Evolutionary conservation across 1,140 invertebrate species (phyloP), one percentile per base, ranked within the genome.

Genomic region (Halesus radiatus): DNA sequence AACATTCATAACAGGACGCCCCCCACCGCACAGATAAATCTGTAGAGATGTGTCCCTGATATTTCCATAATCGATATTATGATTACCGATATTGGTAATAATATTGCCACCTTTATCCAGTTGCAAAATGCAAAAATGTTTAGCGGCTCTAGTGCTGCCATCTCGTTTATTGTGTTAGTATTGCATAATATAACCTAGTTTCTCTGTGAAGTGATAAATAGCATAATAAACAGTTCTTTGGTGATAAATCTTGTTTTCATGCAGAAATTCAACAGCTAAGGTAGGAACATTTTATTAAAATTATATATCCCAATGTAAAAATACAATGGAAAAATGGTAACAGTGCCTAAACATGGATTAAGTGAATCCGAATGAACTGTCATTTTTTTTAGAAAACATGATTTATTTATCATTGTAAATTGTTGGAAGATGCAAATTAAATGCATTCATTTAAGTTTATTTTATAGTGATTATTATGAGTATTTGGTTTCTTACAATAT

Each of bases 161-260:
- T 77, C 76, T 77, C 76, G 76, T 77, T 77, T 77, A 60, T 77
- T 52, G 60, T 77, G 37, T 29, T 64, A 52, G 76, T 77, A 77
- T 77, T 77, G 76, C 76, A 77, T 77, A 77, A 77, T 60, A 77
- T 77, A 77, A 77, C 76, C 76, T 77, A 64, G 45, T 66, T 77
- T 77, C 62, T 22, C 13, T 77, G 22, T n/a, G n/a, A 29, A 53
- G 76, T 50, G 22, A 76, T 60, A 58, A 60, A 60, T 77, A 54
- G 16, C 32, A 68, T 52, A 62, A 76, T 77, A 77, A 66, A 66
- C 45, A 77, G 32, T 37, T 66, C 37, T 77, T 66, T 76, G 3
- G 18, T 29, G 32, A 68, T 23, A 77, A 66, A 66, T 22, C 20
- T 26, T 53, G 23, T 53, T 60, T 66, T 66, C 10, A 64, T 66